These are phyloP conservation scores for Drosophila buzzatii DNA, from an alignment of 2,888 invertebrate species.

Conservation along the genomic window DNA sequence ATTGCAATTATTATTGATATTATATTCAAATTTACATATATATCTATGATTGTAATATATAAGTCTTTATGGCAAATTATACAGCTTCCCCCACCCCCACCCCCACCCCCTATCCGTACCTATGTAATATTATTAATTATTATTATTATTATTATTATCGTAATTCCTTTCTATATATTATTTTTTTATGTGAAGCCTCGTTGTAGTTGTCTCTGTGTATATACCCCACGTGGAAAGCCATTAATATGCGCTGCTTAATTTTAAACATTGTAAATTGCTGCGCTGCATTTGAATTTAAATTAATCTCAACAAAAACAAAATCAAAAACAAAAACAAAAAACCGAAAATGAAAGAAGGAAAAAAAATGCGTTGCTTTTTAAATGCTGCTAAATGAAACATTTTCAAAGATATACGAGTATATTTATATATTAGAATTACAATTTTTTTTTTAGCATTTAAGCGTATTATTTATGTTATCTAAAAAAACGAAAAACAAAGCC, in stretches of 20 bases:
- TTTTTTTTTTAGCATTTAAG: slow-evolving; percentile 46
- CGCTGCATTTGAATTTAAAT: slow-evolving; percentile 36
- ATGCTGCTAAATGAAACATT: slow-evolving; percentile 47
- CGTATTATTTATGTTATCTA: slow-evolving; percentile 58
- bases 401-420: slow-evolving; percentile 58
- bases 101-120: slow-evolving; percentile 10
- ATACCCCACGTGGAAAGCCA: slow-evolving; percentile 33
- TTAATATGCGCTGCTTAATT: slow-evolving; percentile 33
- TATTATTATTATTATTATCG: slow-evolving; percentile 1
- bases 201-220: slow-evolving; percentile 47
- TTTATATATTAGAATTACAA: slow-evolving; percentile 17
- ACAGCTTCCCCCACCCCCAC: not conserved
- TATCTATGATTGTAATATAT: slow-evolving; percentile 37
- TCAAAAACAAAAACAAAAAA: not conserved
- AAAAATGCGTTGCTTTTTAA: slow-evolving; percentile 42
- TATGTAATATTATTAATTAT: slow-evolving; percentile 19
- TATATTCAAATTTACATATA: slow-evolving; percentile 18
- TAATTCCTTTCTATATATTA: slow-evolving; percentile 2
- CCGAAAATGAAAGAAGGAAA: not conserved
- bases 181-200: slow-evolving; percentile 38
- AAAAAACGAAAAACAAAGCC: slow-evolving; percentile 1
- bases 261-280: slow-evolving; percentile 42
- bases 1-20: slow-evolving; percentile 36
- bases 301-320: not conserved
- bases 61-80: slow-evolving; percentile 21